These are phyloP conservation scores for Lanius collurio DNA, from an alignment of 2,113 vertebrate genomes.

Conservation along the genomic window DNA sequence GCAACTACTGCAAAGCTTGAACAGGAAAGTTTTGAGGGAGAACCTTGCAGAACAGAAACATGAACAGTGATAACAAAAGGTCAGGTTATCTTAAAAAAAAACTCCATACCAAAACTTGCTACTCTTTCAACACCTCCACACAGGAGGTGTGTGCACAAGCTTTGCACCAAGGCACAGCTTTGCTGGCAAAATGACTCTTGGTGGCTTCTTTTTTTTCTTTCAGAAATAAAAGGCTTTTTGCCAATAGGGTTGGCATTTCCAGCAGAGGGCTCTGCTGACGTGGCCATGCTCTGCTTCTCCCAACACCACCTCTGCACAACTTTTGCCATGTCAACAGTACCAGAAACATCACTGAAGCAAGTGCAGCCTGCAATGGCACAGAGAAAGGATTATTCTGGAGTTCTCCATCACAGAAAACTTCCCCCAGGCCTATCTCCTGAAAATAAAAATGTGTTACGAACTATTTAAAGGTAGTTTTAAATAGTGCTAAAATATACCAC, in stretches of 20 bases:
- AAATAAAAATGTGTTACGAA: background rate
- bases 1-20: background rate
- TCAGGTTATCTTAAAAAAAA: background rate
- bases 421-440: background rate
- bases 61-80: background rate
- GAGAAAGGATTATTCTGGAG: background rate
- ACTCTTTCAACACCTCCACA: background rate
- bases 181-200: background rate
- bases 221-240: background rate
- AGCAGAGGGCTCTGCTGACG: conserved; percentile 58
- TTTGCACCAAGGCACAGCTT: background rate
- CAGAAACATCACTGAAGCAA: conserved; percentile 16
- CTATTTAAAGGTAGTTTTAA: background rate
- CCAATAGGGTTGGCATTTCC: background rate
- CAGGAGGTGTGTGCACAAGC: background rate
- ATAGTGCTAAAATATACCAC: background rate
- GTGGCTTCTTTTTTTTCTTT: background rate
- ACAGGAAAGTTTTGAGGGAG: background rate
- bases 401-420: background rate
- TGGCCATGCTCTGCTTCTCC: background rate
- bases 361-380: background rate
- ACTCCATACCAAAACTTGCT: background rate
- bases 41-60: background rate
- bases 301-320: background rate
- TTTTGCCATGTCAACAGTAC: background rate